These are phyloP conservation scores for Brachionus angularis DNA, from an alignment of 1,140 invertebrate species.

Conservation along the genomic window DNA sequence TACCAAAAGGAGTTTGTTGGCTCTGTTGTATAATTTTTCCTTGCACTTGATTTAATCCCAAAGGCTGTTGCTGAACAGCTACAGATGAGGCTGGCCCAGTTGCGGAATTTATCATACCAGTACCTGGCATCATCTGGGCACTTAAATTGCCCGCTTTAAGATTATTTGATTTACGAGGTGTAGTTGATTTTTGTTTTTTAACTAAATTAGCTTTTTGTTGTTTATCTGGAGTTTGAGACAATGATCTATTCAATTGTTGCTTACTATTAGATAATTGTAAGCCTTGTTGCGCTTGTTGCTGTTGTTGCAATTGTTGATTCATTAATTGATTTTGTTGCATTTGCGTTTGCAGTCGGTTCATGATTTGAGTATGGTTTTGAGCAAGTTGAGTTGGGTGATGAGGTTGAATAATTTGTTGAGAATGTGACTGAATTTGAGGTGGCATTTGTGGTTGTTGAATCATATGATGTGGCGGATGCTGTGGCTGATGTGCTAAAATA, in stretches of 20 bases:
- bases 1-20: no score
- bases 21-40: no score
- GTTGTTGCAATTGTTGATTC: conserved; percentile 2
- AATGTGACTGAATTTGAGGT: conserved; percentile 12
- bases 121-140: not conserved
- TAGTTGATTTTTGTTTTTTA: conserved; percentile 35
- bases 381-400: not conserved
- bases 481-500: not conserved
- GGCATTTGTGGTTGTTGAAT: not conserved
- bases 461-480: not conserved
- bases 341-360: conserved; percentile 22
- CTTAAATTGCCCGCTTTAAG: conserved; percentile 1
- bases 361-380: conserved; percentile 1
- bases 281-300: not conserved
- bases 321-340: conserved; percentile 28
- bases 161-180: not conserved
- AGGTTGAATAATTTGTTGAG: not conserved
- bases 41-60: no score
- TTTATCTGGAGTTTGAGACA: conserved; percentile 17
- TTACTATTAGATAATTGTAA: not conserved
- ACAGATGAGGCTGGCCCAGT: no score
- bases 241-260: not conserved
- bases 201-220: not conserved
- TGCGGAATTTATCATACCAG: not conserved
- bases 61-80: no score